phyloP scores from a whole-genome alignment of 1,140 invertebrate species.

The Bombus picipes region DNA sequence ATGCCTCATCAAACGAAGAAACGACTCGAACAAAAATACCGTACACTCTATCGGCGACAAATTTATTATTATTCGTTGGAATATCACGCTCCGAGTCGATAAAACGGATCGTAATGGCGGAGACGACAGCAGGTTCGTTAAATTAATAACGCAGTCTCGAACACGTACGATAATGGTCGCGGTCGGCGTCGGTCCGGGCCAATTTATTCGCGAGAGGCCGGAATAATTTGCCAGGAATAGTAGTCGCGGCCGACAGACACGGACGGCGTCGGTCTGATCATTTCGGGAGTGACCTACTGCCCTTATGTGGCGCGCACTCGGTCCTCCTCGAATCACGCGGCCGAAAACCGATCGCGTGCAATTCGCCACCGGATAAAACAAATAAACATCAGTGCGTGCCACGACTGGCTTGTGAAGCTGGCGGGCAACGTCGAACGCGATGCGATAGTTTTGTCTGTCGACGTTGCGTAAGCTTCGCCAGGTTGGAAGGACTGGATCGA shows the following conservation, averaged over 20 bases:
- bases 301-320: constrained; percentile 47
- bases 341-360: neutral
- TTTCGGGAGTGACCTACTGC: constrained; percentile 68
- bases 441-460: neutral
- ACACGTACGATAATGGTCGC: constrained; percentile 29
- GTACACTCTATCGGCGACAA: too few relatives aligned
- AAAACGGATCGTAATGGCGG: too few relatives aligned
- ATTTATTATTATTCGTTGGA: too few relatives aligned
- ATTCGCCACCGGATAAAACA: neutral
- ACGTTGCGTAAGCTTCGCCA: neutral
- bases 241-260: constrained; percentile 42
- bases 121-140: too few relatives aligned
- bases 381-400: constrained; percentile 14
- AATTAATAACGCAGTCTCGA: neutral
- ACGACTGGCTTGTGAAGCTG: neutral
- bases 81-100: too few relatives aligned
- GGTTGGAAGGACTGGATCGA: neutral
- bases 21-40: too few relatives aligned
- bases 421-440: neutral
- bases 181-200: neutral
- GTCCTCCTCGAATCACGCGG: neutral
- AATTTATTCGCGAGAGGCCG: constrained; percentile 36
- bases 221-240: constrained; percentile 53
- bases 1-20: neutral
- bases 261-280: constrained; percentile 50